Base-by-base conservation (phyloP, 2,888 invertebrate species). In the Callyntrura sp. region DNA sequence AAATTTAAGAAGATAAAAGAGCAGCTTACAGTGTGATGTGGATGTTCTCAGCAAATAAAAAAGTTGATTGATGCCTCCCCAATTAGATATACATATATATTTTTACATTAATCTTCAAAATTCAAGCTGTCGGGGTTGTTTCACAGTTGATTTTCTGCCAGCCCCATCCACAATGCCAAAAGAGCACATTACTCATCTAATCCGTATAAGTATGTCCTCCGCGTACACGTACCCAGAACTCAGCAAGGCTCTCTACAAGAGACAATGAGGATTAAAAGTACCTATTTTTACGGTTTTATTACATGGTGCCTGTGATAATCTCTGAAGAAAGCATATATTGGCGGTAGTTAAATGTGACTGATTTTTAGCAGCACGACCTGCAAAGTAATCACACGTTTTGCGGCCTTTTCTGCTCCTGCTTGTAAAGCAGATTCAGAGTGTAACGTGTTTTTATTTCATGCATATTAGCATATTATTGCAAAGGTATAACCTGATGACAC, bases 41-140 rank as follows among this genome's bases (percentile, higher is more conserved):
- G n/a, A n/a, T 35, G 20, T 23, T 48, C 23, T 51, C 55, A 51
- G 14, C 20, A n/a, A 73, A 70, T 70, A 70, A 43, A 76, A 45
- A 78, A 78, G n/a, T 25, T 25, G 70, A 78, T 51, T 78, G 76
- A 35, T 55, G 25, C 48, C 14, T 45, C 70, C 17, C 12, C 48
- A 17, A 23, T 28, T 14, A 0, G 62, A n/a, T n/a, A n/a, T n/a
- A n/a, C n/a, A n/a, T n/a, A 35, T 35, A 35, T 35, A 35, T 35
- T 43, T 45, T 17, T 70, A 43, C 48, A 76, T 76, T 78, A 55
- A 78, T 78, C 35, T 78, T 78, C 28, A 14, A 78, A 28, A 35
- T n/a, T 57, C 11, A 57, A 78, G 78, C 78, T 55, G 57, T 55
- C 57, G n/a, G 57, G 28, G 25, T n/a, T 55, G 57, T 78, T 78